A percentile compares a stretch with the other conserved stretches of the same genome.
These are phyloP conservation scores for Chaetodon trifasciatus DNA, from an alignment of 2,797 vertebrate genomes.

Conservation along the genomic window DNA sequence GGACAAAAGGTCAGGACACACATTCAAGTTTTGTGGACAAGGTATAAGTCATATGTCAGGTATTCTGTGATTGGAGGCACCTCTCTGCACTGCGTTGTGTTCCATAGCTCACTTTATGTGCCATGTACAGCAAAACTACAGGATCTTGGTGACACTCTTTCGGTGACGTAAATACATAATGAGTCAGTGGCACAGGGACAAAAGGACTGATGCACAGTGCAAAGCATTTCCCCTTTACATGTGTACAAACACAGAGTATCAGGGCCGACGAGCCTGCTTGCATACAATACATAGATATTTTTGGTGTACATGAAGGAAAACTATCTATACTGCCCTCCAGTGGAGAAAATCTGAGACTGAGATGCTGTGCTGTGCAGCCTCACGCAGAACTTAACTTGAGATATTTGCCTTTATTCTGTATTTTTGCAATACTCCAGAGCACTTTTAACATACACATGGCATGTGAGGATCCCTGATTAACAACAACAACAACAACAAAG, in stretches of 20 bases:
- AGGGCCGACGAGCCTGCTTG: not conserved
- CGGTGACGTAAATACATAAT: not conserved
- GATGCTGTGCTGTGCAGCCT: not conserved
- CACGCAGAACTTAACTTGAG: not conserved
- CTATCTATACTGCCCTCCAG: conserved; percentile 58
- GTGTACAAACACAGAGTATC: not conserved
- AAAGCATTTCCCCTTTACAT: not conserved
- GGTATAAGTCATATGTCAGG: conserved; percentile 7
- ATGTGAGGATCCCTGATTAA: not conserved
- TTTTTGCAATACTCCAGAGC: not conserved
- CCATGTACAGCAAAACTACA: conserved; percentile 7
- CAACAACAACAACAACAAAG: too few relatives aligned
- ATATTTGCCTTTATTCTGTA: not conserved
- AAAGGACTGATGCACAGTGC: not conserved
- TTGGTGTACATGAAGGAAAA: not conserved
- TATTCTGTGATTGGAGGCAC: conserved; percentile 21
- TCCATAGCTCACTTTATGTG: not conserved
- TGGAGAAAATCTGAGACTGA: conserved; percentile 33
- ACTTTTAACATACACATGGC: not conserved
- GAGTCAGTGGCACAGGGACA: not conserved
- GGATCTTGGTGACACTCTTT: conserved; percentile 2
- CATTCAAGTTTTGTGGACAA: too few relatives aligned
- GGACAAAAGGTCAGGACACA: too few relatives aligned
- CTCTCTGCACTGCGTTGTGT: not conserved
- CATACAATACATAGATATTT: not conserved